Evolutionary conservation across 2,797 vertebrate genomes (phyloP).

Genomic region (Sardinella longiceps): DNA sequence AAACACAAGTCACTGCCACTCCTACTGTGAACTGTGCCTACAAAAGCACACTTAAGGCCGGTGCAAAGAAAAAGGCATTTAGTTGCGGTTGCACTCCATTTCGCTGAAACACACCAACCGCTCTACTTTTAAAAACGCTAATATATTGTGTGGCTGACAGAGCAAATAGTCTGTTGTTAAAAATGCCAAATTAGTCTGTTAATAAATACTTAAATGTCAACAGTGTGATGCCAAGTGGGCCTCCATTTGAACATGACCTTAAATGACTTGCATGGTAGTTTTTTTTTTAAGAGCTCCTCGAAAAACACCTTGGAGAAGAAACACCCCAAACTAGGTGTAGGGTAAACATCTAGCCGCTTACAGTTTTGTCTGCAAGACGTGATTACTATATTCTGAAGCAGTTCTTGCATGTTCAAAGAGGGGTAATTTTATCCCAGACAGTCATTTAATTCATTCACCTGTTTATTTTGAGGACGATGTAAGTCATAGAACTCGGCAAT

Average conservation of each 20-base stretch:
- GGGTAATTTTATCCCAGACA: slow-evolving; percentile 24
- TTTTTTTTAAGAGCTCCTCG: neutral
- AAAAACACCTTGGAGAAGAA: neutral
- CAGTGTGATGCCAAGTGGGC: neutral
- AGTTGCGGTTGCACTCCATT: neutral
- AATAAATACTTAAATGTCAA: slow-evolving; percentile 3
- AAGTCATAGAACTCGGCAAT: slow-evolving; percentile 3
- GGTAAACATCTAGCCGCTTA: neutral
- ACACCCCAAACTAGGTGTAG: neutral
- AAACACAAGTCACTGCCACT: neutral
- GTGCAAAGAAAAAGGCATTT: neutral
- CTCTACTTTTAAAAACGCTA: neutral
- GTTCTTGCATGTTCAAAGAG: neutral
- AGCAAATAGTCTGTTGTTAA: neutral
- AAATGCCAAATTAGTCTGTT: neutral
- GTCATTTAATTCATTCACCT: slow-evolving; percentile 15
- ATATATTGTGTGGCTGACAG: neutral
- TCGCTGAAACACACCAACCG: neutral
- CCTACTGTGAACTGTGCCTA: neutral
- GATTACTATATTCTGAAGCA: slow-evolving; percentile 23
- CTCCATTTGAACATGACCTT: neutral
- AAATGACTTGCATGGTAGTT: neutral
- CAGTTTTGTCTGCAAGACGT: neutral
- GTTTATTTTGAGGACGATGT: slow-evolving; percentile 32
- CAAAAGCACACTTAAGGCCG: slow-evolving; percentile 1